A percentile compares a stretch with the other conserved stretches of the same genome.
phyloP scores from a whole-genome alignment of 2,113 vertebrate genomes.

The Perca flavescens region DNA sequence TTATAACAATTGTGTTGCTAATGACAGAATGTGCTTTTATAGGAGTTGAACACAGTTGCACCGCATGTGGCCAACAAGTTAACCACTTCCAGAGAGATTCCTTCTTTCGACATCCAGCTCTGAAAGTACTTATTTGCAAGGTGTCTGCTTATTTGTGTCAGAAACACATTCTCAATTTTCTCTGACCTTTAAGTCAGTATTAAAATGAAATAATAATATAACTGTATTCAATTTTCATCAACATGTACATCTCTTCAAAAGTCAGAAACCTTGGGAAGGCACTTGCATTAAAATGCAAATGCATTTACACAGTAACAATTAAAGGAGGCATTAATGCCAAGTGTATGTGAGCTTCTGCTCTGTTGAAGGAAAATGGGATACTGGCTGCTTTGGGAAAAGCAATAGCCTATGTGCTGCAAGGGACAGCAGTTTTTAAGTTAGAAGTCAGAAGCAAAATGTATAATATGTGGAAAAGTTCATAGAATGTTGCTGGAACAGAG shows the following conservation, averaged over 20 bases:
- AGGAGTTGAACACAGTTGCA: constrained; percentile 93
- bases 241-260: neutral
- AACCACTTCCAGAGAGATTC: constrained; percentile 98
- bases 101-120: constrained; percentile 93
- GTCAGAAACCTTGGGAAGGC: neutral
- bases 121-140: constrained; percentile 99
- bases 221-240: neutral
- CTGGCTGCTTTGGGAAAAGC: neutral
- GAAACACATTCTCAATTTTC: neutral
- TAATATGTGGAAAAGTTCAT: neutral
- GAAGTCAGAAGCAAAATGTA: neutral
- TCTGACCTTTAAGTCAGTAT: neutral
- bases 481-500: neutral
- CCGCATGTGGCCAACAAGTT: constrained; percentile 96
- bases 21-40: constrained; percentile 39
- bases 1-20: constrained; percentile 3
- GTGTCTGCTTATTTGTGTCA: constrained; percentile 72
- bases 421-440: neutral
- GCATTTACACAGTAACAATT: neutral
- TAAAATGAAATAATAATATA: neutral
- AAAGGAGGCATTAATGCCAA: neutral
- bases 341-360: neutral
- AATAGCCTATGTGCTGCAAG: neutral
- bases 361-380: neutral
- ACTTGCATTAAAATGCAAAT: neutral